A percentile compares a stretch with the other conserved stretches of the same genome.
phyloP scores from a whole-genome alignment of 2,888 invertebrate species.

The Nipponacmea schrenckii region DNA sequence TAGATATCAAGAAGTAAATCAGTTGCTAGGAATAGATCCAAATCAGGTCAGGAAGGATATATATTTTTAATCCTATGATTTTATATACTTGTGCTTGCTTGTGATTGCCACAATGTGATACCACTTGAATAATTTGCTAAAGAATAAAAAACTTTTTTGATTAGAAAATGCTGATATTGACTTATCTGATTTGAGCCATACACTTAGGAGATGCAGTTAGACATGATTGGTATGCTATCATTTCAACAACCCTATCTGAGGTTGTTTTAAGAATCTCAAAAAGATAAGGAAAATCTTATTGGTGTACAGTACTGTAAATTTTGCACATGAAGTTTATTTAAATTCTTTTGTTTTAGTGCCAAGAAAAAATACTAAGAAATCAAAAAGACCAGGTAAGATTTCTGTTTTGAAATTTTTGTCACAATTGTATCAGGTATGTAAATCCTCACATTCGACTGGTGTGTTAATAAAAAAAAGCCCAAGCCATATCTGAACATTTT shows the following conservation, averaged over 20 bases:
- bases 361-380: constrained; percentile 28
- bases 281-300: neutral
- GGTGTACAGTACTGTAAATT: neutral
- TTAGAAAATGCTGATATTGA: too few relatives aligned
- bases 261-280: too few relatives aligned
- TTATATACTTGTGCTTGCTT: neutral
- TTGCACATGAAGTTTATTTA: neutral
- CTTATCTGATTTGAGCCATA: too few relatives aligned
- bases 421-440: neutral
- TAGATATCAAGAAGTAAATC: constrained; percentile 9
- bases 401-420: neutral
- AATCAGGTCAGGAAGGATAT: neutral
- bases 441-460: too few relatives aligned
- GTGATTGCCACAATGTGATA: too few relatives aligned
- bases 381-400: constrained; percentile 33
- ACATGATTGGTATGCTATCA: too few relatives aligned
- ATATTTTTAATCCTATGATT: neutral
- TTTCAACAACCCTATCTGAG: too few relatives aligned
- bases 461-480: too few relatives aligned
- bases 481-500: too few relatives aligned
- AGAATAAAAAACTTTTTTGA: too few relatives aligned
- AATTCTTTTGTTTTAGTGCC: constrained; percentile 28
- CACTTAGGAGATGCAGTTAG: too few relatives aligned
- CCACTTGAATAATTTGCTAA: too few relatives aligned
- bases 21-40: neutral